Percentiles rank a stretch among this genome's conserved stretches.
These are phyloP conservation scores for Uria lomvia DNA, from an alignment of 2,113 vertebrate species.

Conservation along the genomic window DNA sequence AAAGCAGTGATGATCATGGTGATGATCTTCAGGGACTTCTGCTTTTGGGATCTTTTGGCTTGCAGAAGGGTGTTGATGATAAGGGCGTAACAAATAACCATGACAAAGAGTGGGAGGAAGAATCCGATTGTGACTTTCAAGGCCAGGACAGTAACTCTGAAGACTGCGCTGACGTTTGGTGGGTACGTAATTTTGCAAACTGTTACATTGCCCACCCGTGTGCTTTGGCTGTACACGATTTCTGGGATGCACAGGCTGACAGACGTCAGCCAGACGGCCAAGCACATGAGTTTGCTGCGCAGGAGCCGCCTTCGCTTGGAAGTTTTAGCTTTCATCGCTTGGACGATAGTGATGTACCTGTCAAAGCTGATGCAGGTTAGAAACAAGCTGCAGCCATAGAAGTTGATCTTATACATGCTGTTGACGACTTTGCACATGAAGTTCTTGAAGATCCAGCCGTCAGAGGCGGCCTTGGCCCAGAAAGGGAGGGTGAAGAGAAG, in stretches of 20 bases:
- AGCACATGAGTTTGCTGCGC: conserved; percentile 78
- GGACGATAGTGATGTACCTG: conserved; percentile 85
- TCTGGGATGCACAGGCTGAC: conserved; percentile 81
- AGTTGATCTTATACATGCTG: conserved; percentile 86
- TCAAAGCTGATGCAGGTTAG: conserved; percentile 89
- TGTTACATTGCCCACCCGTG: fast-evolving
- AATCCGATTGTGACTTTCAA: conserved; percentile 85
- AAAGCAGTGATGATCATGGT: conserved; percentile 80
- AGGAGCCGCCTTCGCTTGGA: conserved; percentile 75
- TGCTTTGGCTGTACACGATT: conserved; percentile 78
- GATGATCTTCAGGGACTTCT: conserved; percentile 86
- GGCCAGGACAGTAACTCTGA: conserved; percentile 75
- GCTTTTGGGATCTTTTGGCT: conserved; percentile 84
- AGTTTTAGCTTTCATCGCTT: conserved; percentile 76
- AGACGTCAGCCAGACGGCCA: conserved; percentile 77
- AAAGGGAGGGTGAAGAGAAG: conserved; percentile 88
- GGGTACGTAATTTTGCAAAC: conserved; percentile 77
- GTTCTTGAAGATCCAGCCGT: conserved; percentile 79
- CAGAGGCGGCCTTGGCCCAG: conserved; percentile 77
- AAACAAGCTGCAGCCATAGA: conserved; percentile 86
- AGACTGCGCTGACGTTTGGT: background rate
- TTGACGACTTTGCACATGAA: conserved; percentile 80
- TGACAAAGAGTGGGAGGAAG: conserved; percentile 80
- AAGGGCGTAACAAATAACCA: conserved; percentile 83
- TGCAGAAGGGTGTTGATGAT: conserved; percentile 84